Base-by-base conservation (phyloP, 2,797 vertebrate species). In the Peromyscus nudipes region DNA sequence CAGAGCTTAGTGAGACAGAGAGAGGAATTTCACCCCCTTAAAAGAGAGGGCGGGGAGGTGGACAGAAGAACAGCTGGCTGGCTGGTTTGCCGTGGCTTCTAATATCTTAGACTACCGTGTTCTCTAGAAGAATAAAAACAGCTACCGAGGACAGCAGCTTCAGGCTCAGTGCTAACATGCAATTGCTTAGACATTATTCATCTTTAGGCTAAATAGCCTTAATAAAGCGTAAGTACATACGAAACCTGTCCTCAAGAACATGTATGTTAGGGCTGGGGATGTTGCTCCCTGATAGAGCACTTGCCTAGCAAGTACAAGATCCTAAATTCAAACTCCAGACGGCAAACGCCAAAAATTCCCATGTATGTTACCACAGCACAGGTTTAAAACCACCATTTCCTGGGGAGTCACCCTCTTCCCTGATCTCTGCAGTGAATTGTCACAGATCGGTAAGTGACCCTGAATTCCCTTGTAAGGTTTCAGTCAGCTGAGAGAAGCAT, bases 401-500 rank as follows among this genome's bases (percentile, higher is more conserved):
- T 21, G 0, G 0, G 29, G 12, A 43, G 62, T 11, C 4, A 11
- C 17, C 11, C 4, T 57, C 25, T 31, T 21, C 43, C 17, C 2
- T 62, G 4, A 37, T 76, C 49, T 79, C 40, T 69, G 27, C 23
- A 64, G 52, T 34, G 34, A 91, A 91, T 40, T 79, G 49, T 43
- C 49, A 88, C 1, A 79, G 67, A 23, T 64, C 11, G 88, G 14
- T 31, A 69, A 31, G 52, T 29, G 67, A 75, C 60, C 85, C 29
- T 1, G 31, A 90, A 55, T 73, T 92, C n/a, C 60, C 65, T 91
- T 62, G 71, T 62, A 31, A 94, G 55, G 43, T n/a, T 88, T 73
- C 71, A 8, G 57, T 92, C 60, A 93, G 52, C 69, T 86, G 65
- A 96, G 76, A 83, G 49, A 49, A 27, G 49, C 62, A 55, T 69